A percentile compares a stretch with the other conserved stretches of the same genome.
Evolutionary conservation across 2,113 vertebrate species (phyloP).

Genomic region (Osmerus mordax): DNA sequence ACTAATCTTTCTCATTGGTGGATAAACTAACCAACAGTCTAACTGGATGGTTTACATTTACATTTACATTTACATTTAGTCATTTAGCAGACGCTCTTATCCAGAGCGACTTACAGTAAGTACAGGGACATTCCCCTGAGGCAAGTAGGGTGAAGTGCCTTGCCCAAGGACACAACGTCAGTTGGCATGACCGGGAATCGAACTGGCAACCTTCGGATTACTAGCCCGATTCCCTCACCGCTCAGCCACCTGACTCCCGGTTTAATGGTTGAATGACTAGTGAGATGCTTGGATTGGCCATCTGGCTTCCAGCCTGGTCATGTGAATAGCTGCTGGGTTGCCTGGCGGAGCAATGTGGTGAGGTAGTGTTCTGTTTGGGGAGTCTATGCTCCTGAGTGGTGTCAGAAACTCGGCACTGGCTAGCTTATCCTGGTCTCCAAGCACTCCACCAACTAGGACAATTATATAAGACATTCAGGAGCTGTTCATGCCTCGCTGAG

Average conservation of each 20-base stretch:
- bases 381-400: conserved; percentile 2
- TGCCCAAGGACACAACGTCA: too few species aligned
- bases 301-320: conserved; percentile 21
- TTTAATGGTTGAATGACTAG: not conserved
- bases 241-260: too few species aligned
- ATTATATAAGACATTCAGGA: conserved; percentile 76
- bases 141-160: too few species aligned
- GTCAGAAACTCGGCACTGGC: conserved; percentile 28
- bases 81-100: too few species aligned
- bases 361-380: not conserved
- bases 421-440: conserved; percentile 41
- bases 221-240: too few species aligned
- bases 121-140: too few species aligned
- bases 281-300: not conserved
- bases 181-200: too few species aligned
- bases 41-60: not conserved
- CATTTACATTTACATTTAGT: too few species aligned
- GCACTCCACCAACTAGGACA: conserved; percentile 60
- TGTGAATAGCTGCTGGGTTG: conserved; percentile 32
- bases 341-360: conserved; percentile 28
- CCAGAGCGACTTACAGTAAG: too few species aligned
- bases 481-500: conserved; percentile 62
- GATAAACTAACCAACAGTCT: not conserved
- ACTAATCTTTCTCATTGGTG: not conserved
- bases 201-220: too few species aligned